Conservation (phyloP, 2,797 vertebrate species). For the Pteronotus mesoamericanus region DNA sequence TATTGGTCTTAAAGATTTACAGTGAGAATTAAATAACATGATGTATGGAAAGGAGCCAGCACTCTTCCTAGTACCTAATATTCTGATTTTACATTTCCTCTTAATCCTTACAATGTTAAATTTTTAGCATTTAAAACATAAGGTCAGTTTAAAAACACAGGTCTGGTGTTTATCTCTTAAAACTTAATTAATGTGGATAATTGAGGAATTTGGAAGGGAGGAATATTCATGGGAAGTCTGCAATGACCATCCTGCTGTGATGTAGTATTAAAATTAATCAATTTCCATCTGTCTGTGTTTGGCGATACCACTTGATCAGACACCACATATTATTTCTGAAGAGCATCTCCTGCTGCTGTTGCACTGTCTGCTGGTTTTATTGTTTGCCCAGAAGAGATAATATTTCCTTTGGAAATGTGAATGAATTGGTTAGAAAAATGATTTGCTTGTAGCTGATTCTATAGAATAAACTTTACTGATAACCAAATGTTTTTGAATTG, state of each 20-base stretch:
- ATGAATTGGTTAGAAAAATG: constrained; percentile 32
- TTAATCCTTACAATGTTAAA: neutral
- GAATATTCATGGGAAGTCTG: neutral
- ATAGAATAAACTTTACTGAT: neutral
- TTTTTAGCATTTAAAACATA: neutral
- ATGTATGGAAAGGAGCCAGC: neutral
- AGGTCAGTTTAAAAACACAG: neutral
- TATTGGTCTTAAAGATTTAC: neutral
- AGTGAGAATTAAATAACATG: neutral
- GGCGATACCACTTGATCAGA: neutral
- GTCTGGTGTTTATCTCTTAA: neutral
- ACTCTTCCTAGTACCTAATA: neutral
- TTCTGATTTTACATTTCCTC: neutral
- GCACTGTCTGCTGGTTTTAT: constrained; percentile 55
- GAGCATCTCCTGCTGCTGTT: neutral
- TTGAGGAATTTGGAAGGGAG: neutral
- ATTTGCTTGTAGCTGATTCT: neutral
- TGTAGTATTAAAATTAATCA: constrained; percentile 32
- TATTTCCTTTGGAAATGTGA: constrained; percentile 40
- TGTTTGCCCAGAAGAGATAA: constrained; percentile 20
- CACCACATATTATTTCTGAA: constrained; percentile 1
- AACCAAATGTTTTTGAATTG: neutral
- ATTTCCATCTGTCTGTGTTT: constrained; percentile 52
- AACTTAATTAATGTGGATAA: neutral
- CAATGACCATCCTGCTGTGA: neutral